Base-by-base conservation (phyloP, 2,888 invertebrate genomes). In the Cryptophagus acutangulus region DNA sequence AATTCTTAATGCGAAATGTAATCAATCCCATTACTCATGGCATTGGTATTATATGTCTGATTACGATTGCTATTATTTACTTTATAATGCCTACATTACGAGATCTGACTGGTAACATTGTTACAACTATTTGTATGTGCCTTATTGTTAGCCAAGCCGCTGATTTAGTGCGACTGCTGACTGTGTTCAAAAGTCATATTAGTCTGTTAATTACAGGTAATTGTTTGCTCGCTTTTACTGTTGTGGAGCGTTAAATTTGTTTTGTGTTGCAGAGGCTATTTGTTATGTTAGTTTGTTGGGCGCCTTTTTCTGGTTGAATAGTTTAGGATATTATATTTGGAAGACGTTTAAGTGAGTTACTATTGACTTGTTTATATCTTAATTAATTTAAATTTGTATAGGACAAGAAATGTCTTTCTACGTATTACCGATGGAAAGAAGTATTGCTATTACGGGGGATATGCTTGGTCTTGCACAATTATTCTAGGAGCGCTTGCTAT, bases 241-340 rank as follows among this genome's bases (percentile, higher is more conserved):
- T 8, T 6, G n/a, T 20, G 24, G 6, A 20, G 24, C n/a, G 24
- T 20, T 20, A n/a, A 8, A 2, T 1, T 9, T 28, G n/a, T 38
- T 49, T 45, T 53, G 37, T 54, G 48, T 78, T 79, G 46, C 74
- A 86, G 89, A 89, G 72, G 78, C 82, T 3, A 75, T 87, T 52
- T 74, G 85, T 50, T 87, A 87, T 57, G 73, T 86, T 38, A 84
- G 86, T 58, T 70, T 88, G 38, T 63, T 88, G 49, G 87, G 83
- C 18, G 85, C 87, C 36, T 89, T 88, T 68, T 87, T 89, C 61
- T 90, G 90, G 90, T 70, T 90, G 2, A 89, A 86, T 54, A 86
- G 87, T 61, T 76, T 87, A 46, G 89, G 88, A 35, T 90, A 86
- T 63, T 89, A 89, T 63, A 84, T 89, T 46, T 90, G 89, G 89